Evolutionary conservation across 2,113 vertebrate genomes (phyloP), one percentile per base, ranked within the genome.

Genomic region (Felis chaus): DNA sequence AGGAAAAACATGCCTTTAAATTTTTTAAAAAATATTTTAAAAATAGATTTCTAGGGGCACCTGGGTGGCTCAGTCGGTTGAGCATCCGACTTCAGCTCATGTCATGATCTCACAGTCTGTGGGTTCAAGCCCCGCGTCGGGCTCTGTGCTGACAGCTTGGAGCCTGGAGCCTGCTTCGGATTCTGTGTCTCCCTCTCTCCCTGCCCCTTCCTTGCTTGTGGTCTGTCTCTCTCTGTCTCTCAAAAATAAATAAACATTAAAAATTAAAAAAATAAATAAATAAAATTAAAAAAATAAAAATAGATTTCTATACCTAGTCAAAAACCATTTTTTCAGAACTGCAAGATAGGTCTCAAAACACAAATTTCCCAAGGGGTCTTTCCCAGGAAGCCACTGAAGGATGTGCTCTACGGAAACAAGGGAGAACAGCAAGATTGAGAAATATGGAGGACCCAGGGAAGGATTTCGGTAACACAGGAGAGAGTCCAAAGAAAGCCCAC

Each of bases 111-210:
- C 23, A 23, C 7, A 21, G 57, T 25, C 8, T 45, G 45, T 45
- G 7, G 8, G 45, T 45, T 45, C 7, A 0, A 45, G 45, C 7
- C 45, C 45, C 7, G 7, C 8, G 1, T 45, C 0, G 8, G 45
- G 45, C 45, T 45, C 45, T 45, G 45, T 45, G 45, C 45, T 45
- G 45, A 45, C 45, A 45, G 45, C 45, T 45, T 45, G 45, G 45
- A 45, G 45, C 45, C 45, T 9, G 45, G 45, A 45, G 7, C 45
- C 45, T 45, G 45, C 45, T 45, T 45, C 8, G 45, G 45, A 45
- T 45, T 45, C 45, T 45, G 45, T 45, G 45, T 45, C 45, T 45
- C 45, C 8, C 45, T 45, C 45, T 45, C 45, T 45, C 45, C 45
- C 7, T 45, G 45, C 45, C 45, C 45, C 45, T 45, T 45, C 45